Evolutionary conservation across 2,113 vertebrate genomes (phyloP), one percentile per base, ranked within the genome.

Genomic region (Dissostichus mawsoni): DNA sequence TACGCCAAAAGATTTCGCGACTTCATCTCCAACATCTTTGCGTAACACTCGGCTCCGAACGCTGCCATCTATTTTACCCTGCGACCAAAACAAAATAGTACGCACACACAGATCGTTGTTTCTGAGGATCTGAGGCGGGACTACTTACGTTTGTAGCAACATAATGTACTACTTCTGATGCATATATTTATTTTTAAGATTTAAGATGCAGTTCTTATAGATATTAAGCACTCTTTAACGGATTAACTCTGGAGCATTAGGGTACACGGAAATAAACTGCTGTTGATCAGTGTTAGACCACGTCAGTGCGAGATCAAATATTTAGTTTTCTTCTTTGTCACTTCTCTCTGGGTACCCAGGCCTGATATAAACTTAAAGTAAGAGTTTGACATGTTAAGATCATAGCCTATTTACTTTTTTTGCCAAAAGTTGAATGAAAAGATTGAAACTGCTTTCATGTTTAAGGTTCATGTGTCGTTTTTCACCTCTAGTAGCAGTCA

Each of bases 1-100:
- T 97, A 97, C 25, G 96, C 96, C 86, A 97, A 97, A 85, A 92
- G 96, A 20, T 97, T 98, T 83, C 94, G 96, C 11, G 97, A 97
- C 85, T 97, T 97, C 90, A 96, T 97, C 92, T 93, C 94, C 67
- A 97, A 96, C 89, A 96, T 97, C 76, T 97, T 97, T 82, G 96
- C 96, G 29, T 97, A 94, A 88, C 56, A 4, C 11, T 11, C 14
- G 7, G n/a, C 57, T 7, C 0, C 1, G 47, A 67, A 51, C 29
- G 2, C 63, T 36, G 56, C 80, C 47, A 55, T n/a, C 51, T 47
- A 75, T 64, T 50, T 63, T 29, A 65, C 45, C 69, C 16, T 74
- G 1, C 59, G 83, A 87, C 80, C 80, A 65, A 85, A 74, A 41
- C 3, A 8, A 90, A 68, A 64, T 61, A 73, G 44, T 64, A 52